These are phyloP conservation scores for Genyomyrus donnyi DNA, from an alignment of 2,113 vertebrate genomes.

Conservation along the genomic window DNA sequence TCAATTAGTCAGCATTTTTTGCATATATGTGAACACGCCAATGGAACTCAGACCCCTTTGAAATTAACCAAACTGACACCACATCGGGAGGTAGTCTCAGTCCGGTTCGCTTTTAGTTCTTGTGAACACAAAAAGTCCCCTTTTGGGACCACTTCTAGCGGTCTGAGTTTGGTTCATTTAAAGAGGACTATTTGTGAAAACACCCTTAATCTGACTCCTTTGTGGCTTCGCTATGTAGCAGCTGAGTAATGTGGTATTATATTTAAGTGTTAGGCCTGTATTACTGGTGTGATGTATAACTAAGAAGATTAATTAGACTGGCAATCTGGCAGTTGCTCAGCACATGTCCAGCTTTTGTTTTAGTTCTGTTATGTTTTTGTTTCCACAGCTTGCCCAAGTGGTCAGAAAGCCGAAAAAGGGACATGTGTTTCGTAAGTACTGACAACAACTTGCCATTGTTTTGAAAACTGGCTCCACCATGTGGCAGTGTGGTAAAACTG, in stretches of 20 bases:
- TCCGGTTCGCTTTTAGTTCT: too few relatives aligned
- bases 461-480: neutral
- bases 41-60: too few relatives aligned
- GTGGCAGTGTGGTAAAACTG: neutral
- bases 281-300: neutral
- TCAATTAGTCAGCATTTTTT: too few relatives aligned
- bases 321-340: neutral
- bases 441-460: too few relatives aligned
- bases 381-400: conserved; percentile 46
- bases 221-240: neutral
- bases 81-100: too few relatives aligned
- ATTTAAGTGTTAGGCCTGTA: neutral
- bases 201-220: neutral
- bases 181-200: too few relatives aligned
- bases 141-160: too few relatives aligned
- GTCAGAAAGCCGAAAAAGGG: fast-evolving
- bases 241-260: neutral
- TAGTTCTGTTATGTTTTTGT: neutral
- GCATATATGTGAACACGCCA: too few relatives aligned
- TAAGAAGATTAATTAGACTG: neutral
- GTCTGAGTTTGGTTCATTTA: too few relatives aligned
- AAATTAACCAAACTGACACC: too few relatives aligned
- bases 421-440: conserved; percentile 36
- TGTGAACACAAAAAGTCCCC: too few relatives aligned
- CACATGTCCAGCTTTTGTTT: neutral